Conservation (phyloP, 2,888 invertebrate species). For the Dicyrtomina minuta region DNA sequence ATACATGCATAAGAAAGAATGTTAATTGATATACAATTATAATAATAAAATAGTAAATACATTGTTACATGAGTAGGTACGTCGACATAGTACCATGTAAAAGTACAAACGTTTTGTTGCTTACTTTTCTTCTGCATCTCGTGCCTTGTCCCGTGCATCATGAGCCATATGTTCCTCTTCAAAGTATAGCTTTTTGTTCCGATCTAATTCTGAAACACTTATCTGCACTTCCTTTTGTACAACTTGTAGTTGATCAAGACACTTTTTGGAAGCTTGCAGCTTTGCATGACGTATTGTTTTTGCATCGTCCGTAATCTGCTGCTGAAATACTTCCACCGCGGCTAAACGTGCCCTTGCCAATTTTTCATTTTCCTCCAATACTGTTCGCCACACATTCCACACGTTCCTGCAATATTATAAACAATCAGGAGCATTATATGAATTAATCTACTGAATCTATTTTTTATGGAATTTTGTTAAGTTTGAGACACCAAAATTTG, state of each 20-base stretch:
- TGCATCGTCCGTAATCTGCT: conserved; percentile 91
- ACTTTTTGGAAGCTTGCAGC: conserved; percentile 77
- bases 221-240: conserved; percentile 87
- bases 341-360: conserved; percentile 85
- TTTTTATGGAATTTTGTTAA: no score
- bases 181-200: conserved; percentile 90
- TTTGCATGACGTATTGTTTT: conserved; percentile 82
- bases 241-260: conserved; percentile 76
- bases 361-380: conserved; percentile 92
- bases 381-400: conserved; percentile 96
- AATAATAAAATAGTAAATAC: no score
- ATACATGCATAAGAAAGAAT: no score
- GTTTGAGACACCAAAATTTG: no score
- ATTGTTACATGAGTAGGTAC: no score
- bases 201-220: conserved; percentile 85
- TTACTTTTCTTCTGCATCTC: conserved; percentile 91
- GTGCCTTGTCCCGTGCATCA: conserved; percentile 90
- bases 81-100: no score
- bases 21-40: no score
- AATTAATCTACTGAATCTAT: no score
- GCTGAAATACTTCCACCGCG: conserved; percentile 91
- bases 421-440: no score
- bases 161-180: conserved; percentile 95
- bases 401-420: conserved; percentile 95
- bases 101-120: no score